phyloP scores from a whole-genome alignment of 1,140 invertebrate genomes.

The Sweltsa coloradensis region DNA sequence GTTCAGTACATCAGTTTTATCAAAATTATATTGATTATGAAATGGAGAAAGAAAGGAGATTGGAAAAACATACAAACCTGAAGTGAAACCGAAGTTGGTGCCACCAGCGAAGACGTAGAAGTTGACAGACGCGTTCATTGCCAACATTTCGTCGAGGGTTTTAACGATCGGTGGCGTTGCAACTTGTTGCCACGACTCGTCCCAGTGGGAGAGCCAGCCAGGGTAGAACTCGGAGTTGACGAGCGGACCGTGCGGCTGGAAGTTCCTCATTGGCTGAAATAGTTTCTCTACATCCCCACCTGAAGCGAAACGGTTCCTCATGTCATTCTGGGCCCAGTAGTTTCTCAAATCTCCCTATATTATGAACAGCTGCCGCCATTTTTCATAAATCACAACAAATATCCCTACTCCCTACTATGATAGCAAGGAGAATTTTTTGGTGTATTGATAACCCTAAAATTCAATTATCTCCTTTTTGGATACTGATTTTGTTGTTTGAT shows the following conservation, averaged over 20 bases:
- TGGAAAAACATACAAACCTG: conserved; percentile 31
- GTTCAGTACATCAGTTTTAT: too few relatives aligned
- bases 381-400: too few relatives aligned
- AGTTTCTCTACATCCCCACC: conserved; percentile 13
- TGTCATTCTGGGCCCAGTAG: too few relatives aligned
- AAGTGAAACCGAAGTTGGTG: conserved; percentile 57
- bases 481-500: too few relatives aligned
- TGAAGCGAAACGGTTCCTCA: conserved; percentile 25
- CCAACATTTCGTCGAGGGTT: conserved; percentile 51
- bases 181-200: conserved; percentile 44
- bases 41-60: background rate
- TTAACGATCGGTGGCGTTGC: conserved; percentile 35
- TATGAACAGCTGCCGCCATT: too few relatives aligned
- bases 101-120: conserved; percentile 69
- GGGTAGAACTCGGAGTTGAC: conserved; percentile 88
- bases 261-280: conserved; percentile 20
- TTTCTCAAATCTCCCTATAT: too few relatives aligned
- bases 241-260: conserved; percentile 43
- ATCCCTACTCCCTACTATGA: too few relatives aligned
- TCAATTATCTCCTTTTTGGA: too few relatives aligned
- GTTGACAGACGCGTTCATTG: conserved; percentile 57
- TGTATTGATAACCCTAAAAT: too few relatives aligned
- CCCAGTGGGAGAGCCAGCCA: conserved; percentile 83
- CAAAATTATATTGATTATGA: too few relatives aligned
- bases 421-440: too few relatives aligned